Conservation (phyloP, 2,888 invertebrate genomes). For the Brachyptera putata region DNA sequence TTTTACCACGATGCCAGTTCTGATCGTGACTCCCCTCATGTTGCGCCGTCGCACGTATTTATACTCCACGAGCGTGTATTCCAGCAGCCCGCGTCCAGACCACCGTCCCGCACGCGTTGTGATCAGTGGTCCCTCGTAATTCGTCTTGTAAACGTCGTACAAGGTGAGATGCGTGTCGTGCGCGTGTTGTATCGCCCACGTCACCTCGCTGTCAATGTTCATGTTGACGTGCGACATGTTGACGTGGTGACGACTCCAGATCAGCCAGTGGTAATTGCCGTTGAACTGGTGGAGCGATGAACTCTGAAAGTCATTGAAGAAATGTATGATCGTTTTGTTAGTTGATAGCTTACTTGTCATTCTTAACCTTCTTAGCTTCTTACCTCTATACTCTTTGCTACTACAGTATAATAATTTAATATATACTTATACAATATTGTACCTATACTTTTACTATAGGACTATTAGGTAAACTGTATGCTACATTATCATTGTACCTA, state of each 20-base stretch:
- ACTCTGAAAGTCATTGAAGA: too few relatives aligned
- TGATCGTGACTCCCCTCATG: background rate
- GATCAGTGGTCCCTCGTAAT: background rate
- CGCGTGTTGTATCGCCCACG: background rate
- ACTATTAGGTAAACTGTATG: too few relatives aligned
- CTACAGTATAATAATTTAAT: too few relatives aligned
- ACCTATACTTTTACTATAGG: too few relatives aligned
- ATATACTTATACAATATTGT: too few relatives aligned
- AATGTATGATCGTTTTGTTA: too few relatives aligned
- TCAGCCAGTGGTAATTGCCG: background rate
- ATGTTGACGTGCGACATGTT: background rate
- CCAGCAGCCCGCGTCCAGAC: background rate
- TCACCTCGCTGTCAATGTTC: conserved; percentile 12
- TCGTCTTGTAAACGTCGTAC: conserved; percentile 1
- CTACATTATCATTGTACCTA: too few relatives aligned
- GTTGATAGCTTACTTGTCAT: too few relatives aligned
- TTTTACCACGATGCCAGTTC: conserved; percentile 7
- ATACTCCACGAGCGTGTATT: background rate
- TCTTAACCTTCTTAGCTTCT: too few relatives aligned
- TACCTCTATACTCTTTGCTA: too few relatives aligned
- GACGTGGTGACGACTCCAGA: background rate
- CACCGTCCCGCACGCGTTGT: background rate
- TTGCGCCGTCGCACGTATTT: conserved; percentile 5
- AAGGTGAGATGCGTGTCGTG: background rate
- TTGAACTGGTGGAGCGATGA: too few relatives aligned